phyloP scores from a whole-genome alignment of 2,888 invertebrate genomes.

The Ephialtes manifestator region DNA sequence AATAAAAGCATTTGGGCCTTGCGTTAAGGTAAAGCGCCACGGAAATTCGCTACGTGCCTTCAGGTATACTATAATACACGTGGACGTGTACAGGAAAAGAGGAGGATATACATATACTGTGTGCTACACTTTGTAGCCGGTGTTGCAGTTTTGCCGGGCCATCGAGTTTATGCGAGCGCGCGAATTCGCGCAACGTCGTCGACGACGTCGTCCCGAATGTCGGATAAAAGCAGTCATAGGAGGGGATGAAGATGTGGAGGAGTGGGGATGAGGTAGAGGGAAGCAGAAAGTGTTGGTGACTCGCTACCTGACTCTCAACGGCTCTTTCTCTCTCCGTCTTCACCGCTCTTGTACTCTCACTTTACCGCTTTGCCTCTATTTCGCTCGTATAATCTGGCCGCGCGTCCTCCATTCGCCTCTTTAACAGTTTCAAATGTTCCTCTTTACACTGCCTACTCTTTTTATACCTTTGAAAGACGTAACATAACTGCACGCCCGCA shows the following conservation, averaged over 20 bases:
- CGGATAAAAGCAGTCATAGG: constrained; percentile 13
- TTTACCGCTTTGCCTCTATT: constrained; percentile 38
- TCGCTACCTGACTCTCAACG: constrained; percentile 28
- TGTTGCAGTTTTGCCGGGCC: constrained; percentile 21
- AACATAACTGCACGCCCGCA: constrained; percentile 28
- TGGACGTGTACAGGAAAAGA: constrained; percentile 10
- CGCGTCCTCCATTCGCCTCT: constrained; percentile 37
- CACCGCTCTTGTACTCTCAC: constrained; percentile 15
- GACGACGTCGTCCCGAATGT: constrained; percentile 11
- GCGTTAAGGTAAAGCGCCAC: constrained; percentile 15
- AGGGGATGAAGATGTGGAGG: neutral
- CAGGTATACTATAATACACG: constrained; percentile 30
- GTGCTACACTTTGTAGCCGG: constrained; percentile 23
- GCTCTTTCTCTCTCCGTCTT: neutral
- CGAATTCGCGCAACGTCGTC: constrained; percentile 41
- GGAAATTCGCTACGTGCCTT: constrained; percentile 1
- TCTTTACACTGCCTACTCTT: constrained; percentile 2
- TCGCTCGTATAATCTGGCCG: constrained; percentile 44
- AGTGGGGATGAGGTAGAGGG: too few species aligned
- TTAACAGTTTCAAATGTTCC: constrained; percentile 37
- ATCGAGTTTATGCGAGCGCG: constrained; percentile 51
- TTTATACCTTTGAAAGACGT: constrained; percentile 30
- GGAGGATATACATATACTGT: constrained; percentile 18
- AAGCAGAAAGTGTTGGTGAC: constrained; percentile 18
- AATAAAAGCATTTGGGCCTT: constrained; percentile 24